phyloP scores from a whole-genome alignment of 1,140 invertebrate genomes.

The Micrasema minimum region DNA sequence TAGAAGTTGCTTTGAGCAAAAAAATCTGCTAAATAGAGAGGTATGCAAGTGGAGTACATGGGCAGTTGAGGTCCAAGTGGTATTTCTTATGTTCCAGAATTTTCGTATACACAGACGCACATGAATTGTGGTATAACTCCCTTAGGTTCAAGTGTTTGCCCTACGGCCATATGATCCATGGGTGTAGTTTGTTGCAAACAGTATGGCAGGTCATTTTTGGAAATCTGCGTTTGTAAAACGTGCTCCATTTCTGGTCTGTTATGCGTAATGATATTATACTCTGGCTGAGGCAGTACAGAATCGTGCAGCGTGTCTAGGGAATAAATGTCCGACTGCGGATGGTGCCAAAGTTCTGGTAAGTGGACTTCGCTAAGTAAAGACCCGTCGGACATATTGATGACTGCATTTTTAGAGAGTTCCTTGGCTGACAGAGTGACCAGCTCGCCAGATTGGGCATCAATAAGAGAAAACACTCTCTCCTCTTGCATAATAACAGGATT shows the following conservation, averaged over 20 bases:
- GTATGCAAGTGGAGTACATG: too few relatives aligned
- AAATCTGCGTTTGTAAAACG: conserved; percentile 22
- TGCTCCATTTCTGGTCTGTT: conserved; percentile 29
- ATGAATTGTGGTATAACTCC: conserved; percentile 18
- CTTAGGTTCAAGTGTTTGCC: conserved; percentile 7
- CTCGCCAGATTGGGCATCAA: conserved; percentile 52
- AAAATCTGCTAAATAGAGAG: too few relatives aligned
- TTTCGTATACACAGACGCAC: conserved; percentile 23
- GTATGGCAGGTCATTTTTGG: conserved; percentile 33
- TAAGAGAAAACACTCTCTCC: conserved; percentile 48
- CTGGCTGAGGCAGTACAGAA: conserved; percentile 13
- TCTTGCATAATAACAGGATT: conserved; percentile 13
- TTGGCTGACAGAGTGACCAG: conserved; percentile 46
- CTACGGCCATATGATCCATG: conserved; percentile 8
- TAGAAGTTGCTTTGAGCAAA: too few relatives aligned
- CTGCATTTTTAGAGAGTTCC: conserved; percentile 46
- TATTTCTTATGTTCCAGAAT: too few relatives aligned
- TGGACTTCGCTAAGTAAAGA: conserved; percentile 45
- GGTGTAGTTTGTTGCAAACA: conserved; percentile 27
- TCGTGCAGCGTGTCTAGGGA: conserved; percentile 41
- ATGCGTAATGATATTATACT: conserved; percentile 35
- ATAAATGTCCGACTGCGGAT: conserved; percentile 19
- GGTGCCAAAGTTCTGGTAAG: conserved; percentile 43
- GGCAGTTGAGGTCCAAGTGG: too few relatives aligned
- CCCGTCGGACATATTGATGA: conserved; percentile 47